Conservation (phyloP, 2,113 vertebrate genomes). For the Fregata magnificens region DNA sequence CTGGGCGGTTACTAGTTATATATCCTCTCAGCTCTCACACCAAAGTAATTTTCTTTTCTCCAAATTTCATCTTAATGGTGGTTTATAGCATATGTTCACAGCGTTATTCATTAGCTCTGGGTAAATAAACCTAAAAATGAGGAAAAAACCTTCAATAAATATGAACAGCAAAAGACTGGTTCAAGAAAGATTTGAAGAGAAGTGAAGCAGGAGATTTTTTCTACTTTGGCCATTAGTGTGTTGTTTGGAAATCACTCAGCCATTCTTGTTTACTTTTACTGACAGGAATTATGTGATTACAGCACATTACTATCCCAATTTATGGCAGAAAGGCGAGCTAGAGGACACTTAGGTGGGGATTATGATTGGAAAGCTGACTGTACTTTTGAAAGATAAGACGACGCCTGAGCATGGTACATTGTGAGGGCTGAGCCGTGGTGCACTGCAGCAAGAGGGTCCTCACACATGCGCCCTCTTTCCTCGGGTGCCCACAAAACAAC, state of each 20-base stretch:
- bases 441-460: not conserved
- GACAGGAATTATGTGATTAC: constrained; percentile 63
- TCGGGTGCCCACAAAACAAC: rapidly evolving
- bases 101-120: constrained; percentile 52
- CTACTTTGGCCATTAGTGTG: constrained; percentile 32
- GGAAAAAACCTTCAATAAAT: constrained; percentile 14
- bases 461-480: rapidly evolving
- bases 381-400: not conserved
- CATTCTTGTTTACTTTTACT: constrained; percentile 59
- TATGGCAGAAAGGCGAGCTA: constrained; percentile 10
- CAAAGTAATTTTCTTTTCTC: constrained; percentile 57
- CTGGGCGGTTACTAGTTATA: constrained; percentile 35
- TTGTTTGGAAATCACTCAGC: constrained; percentile 59
- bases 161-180: not conserved
- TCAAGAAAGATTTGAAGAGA: not conserved
- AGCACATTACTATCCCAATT: constrained; percentile 38
- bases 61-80: constrained; percentile 62
- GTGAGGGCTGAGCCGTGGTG: not conserved
- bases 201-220: not conserved
- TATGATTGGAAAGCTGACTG: not conserved
- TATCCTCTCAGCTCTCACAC: constrained; percentile 25
- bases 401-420: not conserved
- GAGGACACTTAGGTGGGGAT: constrained; percentile 31
- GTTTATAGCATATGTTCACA: constrained; percentile 50
- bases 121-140: constrained; percentile 64